Evolutionary conservation across 2,113 vertebrate genomes (phyloP).

Genomic region (Rutilus rutilus): DNA sequence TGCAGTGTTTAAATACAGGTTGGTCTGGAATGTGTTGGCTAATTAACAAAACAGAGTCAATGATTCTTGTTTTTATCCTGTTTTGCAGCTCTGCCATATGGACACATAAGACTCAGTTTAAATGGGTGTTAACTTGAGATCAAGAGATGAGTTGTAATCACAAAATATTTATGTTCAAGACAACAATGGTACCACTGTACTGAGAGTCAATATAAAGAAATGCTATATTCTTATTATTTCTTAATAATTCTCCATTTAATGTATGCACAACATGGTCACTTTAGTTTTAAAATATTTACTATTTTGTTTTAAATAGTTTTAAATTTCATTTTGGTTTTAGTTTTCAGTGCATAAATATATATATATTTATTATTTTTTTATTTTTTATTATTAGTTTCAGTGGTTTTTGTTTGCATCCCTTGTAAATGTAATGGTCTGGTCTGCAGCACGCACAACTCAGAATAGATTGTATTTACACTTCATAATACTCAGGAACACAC

Average conservation of each 20-base stretch:
- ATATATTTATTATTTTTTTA: too few relatives aligned
- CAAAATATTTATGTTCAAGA: not conserved
- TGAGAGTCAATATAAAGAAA: not conserved
- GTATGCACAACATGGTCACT: too few relatives aligned
- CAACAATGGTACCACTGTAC: not conserved
- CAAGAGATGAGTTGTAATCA: slow-evolving; percentile 16
- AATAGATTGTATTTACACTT: too few relatives aligned
- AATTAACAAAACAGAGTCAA: slow-evolving; percentile 26
- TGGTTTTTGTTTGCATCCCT: not conserved
- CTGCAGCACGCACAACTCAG: too few relatives aligned
- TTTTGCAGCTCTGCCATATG: slow-evolving; percentile 15
- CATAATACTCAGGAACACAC: too few relatives aligned
- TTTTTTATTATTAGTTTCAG: not conserved
- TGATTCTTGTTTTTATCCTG: not conserved
- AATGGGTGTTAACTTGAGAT: not conserved
- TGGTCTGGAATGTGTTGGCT: slow-evolving; percentile 5
- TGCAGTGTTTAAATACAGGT: not conserved
- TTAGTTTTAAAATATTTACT: too few relatives aligned
- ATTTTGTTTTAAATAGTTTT: too few relatives aligned
- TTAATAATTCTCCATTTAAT: not conserved
- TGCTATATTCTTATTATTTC: not conserved
- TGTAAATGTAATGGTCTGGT: not conserved
- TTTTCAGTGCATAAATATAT: too few relatives aligned
- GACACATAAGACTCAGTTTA: not conserved
- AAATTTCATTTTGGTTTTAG: too few relatives aligned